Conservation (phyloP, 2,797 vertebrate species). For the Labroides dimidiatus region DNA sequence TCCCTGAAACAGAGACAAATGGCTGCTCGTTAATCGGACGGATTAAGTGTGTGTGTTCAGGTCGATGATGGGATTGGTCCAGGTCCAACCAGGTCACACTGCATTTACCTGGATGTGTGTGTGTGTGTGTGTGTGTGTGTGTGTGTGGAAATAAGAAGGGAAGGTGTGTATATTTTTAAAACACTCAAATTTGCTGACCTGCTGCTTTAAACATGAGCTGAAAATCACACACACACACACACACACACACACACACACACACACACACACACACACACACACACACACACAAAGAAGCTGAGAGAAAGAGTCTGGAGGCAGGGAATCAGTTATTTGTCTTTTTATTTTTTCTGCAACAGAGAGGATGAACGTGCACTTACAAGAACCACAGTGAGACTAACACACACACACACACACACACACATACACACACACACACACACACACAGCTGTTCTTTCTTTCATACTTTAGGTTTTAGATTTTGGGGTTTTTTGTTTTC, state of each 20-base stretch:
- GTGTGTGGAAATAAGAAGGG: too few relatives aligned
- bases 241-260: too few relatives aligned
- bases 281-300: too few relatives aligned
- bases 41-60: constrained; percentile 36
- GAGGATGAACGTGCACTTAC: constrained; percentile 19
- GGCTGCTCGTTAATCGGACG: constrained; percentile 8
- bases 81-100: constrained; percentile 31
- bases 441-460: background rate
- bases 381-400: constrained; percentile 8
- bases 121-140: background rate
- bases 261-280: too few relatives aligned
- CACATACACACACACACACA: background rate
- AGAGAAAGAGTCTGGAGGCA: background rate
- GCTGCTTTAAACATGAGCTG: too few relatives aligned
- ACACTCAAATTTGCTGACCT: too few relatives aligned
- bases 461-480: too few relatives aligned
- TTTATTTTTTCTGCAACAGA: constrained; percentile 43
- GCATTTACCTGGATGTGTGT: background rate
- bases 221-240: too few relatives aligned
- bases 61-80: constrained; percentile 59
- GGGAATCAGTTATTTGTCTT: background rate
- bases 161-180: too few relatives aligned
- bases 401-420: constrained; percentile 10
- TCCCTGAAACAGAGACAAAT: constrained; percentile 32
- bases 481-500: too few relatives aligned